Evolutionary conservation across 2,888 invertebrate genomes (phyloP), one percentile per base, ranked within the genome.

Genomic region (Lepidocyrtinus sp.): DNA sequence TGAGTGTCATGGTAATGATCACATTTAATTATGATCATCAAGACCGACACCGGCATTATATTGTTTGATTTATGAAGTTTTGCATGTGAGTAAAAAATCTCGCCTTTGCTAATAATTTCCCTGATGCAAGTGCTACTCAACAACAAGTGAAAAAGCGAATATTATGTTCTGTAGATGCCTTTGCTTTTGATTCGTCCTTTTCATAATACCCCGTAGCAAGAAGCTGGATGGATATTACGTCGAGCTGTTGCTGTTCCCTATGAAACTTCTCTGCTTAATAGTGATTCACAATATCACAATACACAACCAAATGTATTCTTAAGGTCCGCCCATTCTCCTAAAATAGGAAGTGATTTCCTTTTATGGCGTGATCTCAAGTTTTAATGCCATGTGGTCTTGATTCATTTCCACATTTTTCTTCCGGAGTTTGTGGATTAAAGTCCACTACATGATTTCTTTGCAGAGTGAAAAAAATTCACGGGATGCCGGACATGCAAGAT

Each of bases 321-420:
- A 72, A 72, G 63, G 62, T 75, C 81, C 83, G 79, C 82, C 79
- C 79, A 79, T 71, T 71, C 65, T 83, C 85, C 85, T 85, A 86
- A 86, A 86, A 86, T 86, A 86, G 86, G 86, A 85, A 85, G 83
- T 75, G 77, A 72, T 24, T 76, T 78, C 86, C 86, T 82, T 85
- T 77, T 84, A 85, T 75, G 86, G 86, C 73, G 63, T 80, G 80
- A 75, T 71, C 70, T 73, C 82, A 84, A 82, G 83, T 84, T 36
- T 83, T 77, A 81, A 83, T 83, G 82, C 85, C 86, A 85, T 86
- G 84, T 85, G 85, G 83, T 86, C 85, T 78, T 81, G 82, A 85
- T 85, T 85, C 84, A 79, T 83, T 80, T 67, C 68, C 74, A 78
- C 46, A 22, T n/a, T 62, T 26, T 50, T 84, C 84, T 86, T 86